These are phyloP conservation scores for Lepidochitona cinerea DNA, from an alignment of 2,888 invertebrate genomes.

Conservation along the genomic window DNA sequence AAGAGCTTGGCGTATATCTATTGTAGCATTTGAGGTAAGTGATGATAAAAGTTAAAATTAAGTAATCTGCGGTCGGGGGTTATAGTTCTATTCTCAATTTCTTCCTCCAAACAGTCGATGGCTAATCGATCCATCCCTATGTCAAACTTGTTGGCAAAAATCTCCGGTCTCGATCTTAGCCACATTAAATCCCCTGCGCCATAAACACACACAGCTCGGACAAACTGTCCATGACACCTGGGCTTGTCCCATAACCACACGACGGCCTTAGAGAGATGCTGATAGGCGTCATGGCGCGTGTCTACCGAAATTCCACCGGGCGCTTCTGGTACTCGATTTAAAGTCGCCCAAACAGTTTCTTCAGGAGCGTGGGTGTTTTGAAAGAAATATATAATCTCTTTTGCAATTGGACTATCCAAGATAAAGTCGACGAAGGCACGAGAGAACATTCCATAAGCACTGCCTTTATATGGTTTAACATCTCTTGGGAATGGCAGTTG, in stretches of 20 bases:
- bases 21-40: too few species aligned
- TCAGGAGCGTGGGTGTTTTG: constrained; percentile 66
- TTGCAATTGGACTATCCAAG: too few species aligned
- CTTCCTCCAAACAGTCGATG: constrained; percentile 45
- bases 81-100: too few species aligned
- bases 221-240: constrained; percentile 38
- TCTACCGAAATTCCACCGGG: constrained; percentile 49
- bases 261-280: constrained; percentile 42
- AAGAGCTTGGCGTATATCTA: too few species aligned
- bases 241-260: constrained; percentile 41
- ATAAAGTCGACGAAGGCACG: constrained; percentile 58
- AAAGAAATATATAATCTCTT: too few species aligned
- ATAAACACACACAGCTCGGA: constrained; percentile 44
- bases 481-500: constrained; percentile 22
- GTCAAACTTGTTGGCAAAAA: constrained; percentile 66
- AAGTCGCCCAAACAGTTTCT: constrained; percentile 64
- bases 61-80: too few species aligned
- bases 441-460: constrained; percentile 59
- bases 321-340: constrained; percentile 51
- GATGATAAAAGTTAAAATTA: too few species aligned
- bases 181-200: constrained; percentile 49
- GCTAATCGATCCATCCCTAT: constrained; percentile 39
- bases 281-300: constrained; percentile 36
- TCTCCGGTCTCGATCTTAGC: constrained; percentile 47
- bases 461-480: constrained; percentile 52